phyloP scores from a whole-genome alignment of 2,888 invertebrate genomes.

The Corythucha ciliata region DNA sequence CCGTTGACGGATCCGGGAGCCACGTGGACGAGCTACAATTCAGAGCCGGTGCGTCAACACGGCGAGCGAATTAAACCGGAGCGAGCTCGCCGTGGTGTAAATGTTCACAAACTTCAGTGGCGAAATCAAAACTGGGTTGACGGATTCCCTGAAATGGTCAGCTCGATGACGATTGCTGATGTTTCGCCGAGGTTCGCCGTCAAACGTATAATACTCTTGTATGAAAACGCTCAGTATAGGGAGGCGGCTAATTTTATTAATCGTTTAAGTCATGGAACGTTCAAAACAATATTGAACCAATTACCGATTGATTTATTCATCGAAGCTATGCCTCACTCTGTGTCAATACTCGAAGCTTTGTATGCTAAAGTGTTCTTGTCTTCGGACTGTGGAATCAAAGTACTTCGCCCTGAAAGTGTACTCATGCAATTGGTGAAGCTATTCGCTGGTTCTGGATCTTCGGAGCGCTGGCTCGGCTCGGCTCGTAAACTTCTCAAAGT shows the following conservation, averaged over 20 bases:
- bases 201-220: conserved; percentile 59
- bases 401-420: conserved; percentile 55
- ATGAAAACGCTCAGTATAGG: conserved; percentile 80
- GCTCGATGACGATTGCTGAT: conserved; percentile 41
- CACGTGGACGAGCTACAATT: conserved; percentile 37
- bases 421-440: conserved; percentile 78
- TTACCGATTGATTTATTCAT: conserved; percentile 77
- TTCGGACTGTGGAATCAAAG: conserved; percentile 42
- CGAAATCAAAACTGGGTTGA: conserved; percentile 39
- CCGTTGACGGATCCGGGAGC: conserved; percentile 38
- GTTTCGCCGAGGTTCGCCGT: conserved; percentile 45
- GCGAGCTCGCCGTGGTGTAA: conserved; percentile 47
- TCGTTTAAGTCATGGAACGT: conserved; percentile 66
- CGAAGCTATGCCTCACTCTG: conserved; percentile 81
- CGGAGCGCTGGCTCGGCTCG: conserved; percentile 40
- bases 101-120: conserved; percentile 40
- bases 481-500: conserved; percentile 44
- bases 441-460: conserved; percentile 46
- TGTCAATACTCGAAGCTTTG: conserved; percentile 76
- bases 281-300: conserved; percentile 49
- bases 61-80: conserved; percentile 61
- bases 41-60: conserved; percentile 46
- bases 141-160: conserved; percentile 38
- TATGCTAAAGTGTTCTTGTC: conserved; percentile 48
- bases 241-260: conserved; percentile 80